Conservation (phyloP, 2,113 vertebrate species). For the Passer montanus region DNA sequence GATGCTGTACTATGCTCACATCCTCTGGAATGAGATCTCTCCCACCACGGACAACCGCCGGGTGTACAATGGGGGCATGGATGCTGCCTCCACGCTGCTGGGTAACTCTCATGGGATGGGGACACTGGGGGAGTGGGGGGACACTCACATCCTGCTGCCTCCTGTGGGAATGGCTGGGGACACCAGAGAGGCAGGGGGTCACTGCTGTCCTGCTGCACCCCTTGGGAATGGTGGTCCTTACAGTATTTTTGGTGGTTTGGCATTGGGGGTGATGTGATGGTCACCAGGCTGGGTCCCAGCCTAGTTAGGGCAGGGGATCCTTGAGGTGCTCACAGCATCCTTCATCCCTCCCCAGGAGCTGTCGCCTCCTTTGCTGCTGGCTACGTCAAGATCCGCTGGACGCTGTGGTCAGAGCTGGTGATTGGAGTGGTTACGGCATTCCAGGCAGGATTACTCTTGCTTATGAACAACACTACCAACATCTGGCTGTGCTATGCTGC, state of each 20-base stretch:
- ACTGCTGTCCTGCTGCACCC: not conserved
- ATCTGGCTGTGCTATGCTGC: slow-evolving; percentile 89
- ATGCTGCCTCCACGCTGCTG: slow-evolving; percentile 89
- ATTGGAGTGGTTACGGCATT: slow-evolving; percentile 80
- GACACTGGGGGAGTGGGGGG: not conserved
- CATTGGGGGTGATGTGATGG: not conserved
- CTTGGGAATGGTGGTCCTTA: not conserved
- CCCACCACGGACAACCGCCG: slow-evolving; percentile 19
- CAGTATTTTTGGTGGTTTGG: not conserved
- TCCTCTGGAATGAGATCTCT: slow-evolving; percentile 86
- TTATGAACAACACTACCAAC: slow-evolving; percentile 78
- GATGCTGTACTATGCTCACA: slow-evolving; percentile 90
- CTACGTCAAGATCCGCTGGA: slow-evolving; percentile 87
- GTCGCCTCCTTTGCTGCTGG: slow-evolving; percentile 82
- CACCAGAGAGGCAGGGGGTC: not conserved
- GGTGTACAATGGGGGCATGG: slow-evolving; percentile 91
- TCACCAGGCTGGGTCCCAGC: not conserved
- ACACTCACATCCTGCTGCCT: not conserved
- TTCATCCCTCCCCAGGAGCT: slow-evolving; percentile 77
- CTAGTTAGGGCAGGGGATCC: rapidly evolving
- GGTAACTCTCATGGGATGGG: slow-evolving; percentile 62
- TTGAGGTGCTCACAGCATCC: not conserved
- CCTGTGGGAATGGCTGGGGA: not conserved
- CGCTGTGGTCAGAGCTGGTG: slow-evolving; percentile 87
- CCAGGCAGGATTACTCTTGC: slow-evolving; percentile 87